These are phyloP conservation scores for Zaprionus taronus DNA, from an alignment of 1,140 invertebrate species.

Conservation along the genomic window DNA sequence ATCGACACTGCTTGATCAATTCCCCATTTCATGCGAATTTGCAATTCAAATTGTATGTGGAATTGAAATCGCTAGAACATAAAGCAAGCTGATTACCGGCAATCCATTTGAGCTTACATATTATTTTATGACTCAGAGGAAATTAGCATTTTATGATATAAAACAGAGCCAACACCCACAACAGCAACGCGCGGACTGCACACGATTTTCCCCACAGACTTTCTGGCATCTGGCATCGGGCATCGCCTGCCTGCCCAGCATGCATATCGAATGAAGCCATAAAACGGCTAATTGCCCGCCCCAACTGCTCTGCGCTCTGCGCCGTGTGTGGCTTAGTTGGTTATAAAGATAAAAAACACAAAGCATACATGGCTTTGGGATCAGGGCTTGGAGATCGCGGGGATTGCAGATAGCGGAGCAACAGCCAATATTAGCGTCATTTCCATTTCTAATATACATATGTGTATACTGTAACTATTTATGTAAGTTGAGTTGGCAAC, in stretches of 20 bases:
- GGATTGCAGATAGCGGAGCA: conserved; percentile 10
- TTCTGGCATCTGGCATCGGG: conserved; percentile 6
- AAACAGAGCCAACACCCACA: conserved; percentile 62
- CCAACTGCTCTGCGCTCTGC: conserved; percentile 10
- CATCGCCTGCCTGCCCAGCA: conserved; percentile 52
- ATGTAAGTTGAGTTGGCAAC: conserved; percentile 39
- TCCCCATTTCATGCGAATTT: conserved; percentile 12
- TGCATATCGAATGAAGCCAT: conserved; percentile 80
- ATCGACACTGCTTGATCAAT: conserved; percentile 14
- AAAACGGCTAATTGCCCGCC: conserved; percentile 73
- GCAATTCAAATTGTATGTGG: conserved; percentile 24
- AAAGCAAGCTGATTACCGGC: conserved; percentile 20
- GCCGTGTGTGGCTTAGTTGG: conserved; percentile 36
- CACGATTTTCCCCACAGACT: conserved; percentile 13
- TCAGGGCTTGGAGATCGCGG: conserved; percentile 4
- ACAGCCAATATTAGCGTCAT: conserved; percentile 47
- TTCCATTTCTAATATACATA: conserved; percentile 59
- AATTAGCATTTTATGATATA: conserved; percentile 58
- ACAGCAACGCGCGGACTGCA: conserved; percentile 5
- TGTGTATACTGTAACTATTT: conserved; percentile 15
- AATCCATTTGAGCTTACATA: conserved; percentile 40
- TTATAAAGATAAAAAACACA: conserved; percentile 51
- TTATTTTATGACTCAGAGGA: conserved; percentile 67
- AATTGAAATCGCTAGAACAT: background rate
- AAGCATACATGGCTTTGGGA: conserved; percentile 51